A percentile compares a stretch with the other conserved stretches of the same genome.
Conservation (phyloP, 2,888 invertebrate species). For the Polymixis flavicincta region DNA sequence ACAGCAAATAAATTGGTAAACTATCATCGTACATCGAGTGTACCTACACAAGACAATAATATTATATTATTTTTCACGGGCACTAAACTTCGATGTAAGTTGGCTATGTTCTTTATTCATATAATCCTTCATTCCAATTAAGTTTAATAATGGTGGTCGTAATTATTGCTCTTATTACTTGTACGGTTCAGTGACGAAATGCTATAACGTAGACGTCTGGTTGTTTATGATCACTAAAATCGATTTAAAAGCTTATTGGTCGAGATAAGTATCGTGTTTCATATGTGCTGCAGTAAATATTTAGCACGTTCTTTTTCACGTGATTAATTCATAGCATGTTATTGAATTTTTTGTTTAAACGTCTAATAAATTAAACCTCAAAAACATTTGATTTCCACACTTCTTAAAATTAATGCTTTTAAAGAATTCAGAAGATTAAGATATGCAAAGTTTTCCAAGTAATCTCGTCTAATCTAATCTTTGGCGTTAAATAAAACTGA, state of each 20-base stretch:
- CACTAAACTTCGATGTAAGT: constrained; percentile 75
- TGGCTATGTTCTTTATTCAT: constrained; percentile 81
- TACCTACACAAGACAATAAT: constrained; percentile 52
- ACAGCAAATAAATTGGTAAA: constrained; percentile 79
- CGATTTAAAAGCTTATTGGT: constrained; percentile 57
- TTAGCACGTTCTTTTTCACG: constrained; percentile 17
- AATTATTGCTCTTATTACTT: constrained; percentile 83
- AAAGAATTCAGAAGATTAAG: constrained; percentile 20
- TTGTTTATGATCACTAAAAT: constrained; percentile 56
- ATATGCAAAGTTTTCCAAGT: constrained; percentile 17
- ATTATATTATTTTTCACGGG: constrained; percentile 74
- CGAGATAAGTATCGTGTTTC: constrained; percentile 49
- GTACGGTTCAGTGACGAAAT: constrained; percentile 81
- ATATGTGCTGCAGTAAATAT: constrained; percentile 44
- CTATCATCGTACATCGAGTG: constrained; percentile 78
- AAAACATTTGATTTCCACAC: constrained; percentile 37
- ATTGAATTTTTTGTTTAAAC: constrained; percentile 24
- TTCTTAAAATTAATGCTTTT: constrained; percentile 23
- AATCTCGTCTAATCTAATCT: constrained; percentile 26
- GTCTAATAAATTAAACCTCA: constrained; percentile 13
- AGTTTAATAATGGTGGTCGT: constrained; percentile 79
- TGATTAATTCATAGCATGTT: constrained; percentile 32
- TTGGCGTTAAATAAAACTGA: constrained; percentile 15
- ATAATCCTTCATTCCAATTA: constrained; percentile 85
- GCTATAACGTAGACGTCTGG: constrained; percentile 54